Conservation (phyloP, 2,888 invertebrate genomes). For the Sesamia inferens region DNA sequence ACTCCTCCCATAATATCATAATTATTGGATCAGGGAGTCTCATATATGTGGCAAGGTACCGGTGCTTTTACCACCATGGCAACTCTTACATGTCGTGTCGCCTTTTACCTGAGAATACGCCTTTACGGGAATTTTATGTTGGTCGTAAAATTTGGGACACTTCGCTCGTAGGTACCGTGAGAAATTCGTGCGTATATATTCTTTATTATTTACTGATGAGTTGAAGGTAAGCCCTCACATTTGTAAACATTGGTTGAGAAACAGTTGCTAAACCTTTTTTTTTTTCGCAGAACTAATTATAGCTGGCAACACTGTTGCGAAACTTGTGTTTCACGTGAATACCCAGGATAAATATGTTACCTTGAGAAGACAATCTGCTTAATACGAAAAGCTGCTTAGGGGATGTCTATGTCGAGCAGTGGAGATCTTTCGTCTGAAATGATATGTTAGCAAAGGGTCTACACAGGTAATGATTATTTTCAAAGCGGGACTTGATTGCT, state of each 20-base stretch:
- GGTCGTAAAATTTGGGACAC: constrained; percentile 60
- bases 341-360: neutral
- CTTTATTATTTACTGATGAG: neutral
- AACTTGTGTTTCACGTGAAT: neutral
- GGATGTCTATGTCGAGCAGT: neutral
- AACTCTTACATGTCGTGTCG: constrained; percentile 28
- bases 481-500: neutral
- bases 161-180: constrained; percentile 30
- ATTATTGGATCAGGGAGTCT: neutral
- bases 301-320: neutral
- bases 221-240: neutral
- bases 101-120: constrained; percentile 28
- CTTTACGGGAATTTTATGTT: constrained; percentile 59
- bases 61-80: constrained; percentile 3
- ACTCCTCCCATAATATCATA: neutral
- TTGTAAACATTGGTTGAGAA: neutral
- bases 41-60: constrained; percentile 27
- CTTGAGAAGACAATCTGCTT: neutral
- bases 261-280: neutral
- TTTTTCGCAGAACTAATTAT: neutral
- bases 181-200: constrained; percentile 23
- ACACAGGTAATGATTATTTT: neutral
- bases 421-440: neutral
- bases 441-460: neutral
- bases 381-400: neutral